Evolutionary conservation across 1,140 invertebrate genomes (phyloP).

Genomic region (Drosophila mayri): DNA sequence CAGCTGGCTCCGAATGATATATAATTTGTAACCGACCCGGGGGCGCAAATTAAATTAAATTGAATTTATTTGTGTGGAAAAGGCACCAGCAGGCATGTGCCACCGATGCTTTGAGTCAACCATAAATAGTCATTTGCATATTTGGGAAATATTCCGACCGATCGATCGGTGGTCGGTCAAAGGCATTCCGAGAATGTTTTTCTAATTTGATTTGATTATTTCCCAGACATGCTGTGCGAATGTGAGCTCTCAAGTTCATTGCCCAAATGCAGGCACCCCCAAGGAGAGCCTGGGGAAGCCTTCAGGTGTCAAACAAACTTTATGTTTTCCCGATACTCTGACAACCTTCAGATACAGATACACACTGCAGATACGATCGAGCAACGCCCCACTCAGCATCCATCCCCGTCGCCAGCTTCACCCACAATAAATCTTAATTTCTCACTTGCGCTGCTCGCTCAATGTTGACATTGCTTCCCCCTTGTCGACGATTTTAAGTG

Average conservation of each 20-base stretch:
- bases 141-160: constrained; percentile 7
- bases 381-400: constrained; percentile 2
- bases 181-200: constrained; percentile 8
- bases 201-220: constrained; percentile 4
- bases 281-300: background rate
- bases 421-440: constrained; percentile 80
- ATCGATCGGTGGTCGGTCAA: background rate
- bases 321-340: constrained; percentile 26
- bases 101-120: constrained; percentile 5
- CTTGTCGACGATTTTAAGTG: constrained; percentile 66
- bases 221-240: constrained; percentile 2
- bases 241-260: constrained; percentile 55
- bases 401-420: constrained; percentile 37
- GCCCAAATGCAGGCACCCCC: constrained; percentile 57
- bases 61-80: constrained; percentile 48
- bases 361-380: constrained; percentile 10
- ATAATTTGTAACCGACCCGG: constrained; percentile 53
- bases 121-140: constrained; percentile 19
- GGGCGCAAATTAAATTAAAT: constrained; percentile 44
- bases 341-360: constrained; percentile 28
- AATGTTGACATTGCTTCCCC: constrained; percentile 31
- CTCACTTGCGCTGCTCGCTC: constrained; percentile 18
- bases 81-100: constrained; percentile 11
- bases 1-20: constrained; percentile 47
- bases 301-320: constrained; percentile 58